Evolutionary conservation across 2,888 invertebrate species (phyloP), one percentile per base, ranked within the genome.

Genomic region (Diloba caeruleocephala): DNA sequence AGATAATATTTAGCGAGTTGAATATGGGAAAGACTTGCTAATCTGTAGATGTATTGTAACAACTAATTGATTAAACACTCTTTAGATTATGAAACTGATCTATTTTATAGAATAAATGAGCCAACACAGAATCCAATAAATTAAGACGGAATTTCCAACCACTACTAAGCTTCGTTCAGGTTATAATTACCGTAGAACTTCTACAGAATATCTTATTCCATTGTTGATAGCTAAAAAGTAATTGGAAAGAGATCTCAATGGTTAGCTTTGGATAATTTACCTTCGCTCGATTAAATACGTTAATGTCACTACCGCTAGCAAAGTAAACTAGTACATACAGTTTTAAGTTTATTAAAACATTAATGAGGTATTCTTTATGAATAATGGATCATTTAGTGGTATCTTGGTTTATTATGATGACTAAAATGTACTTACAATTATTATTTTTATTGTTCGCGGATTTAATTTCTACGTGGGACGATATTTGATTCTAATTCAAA

Each of bases 251-350:
- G 19, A 41, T 7, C 5, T 21, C 45, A 57, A 57, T 57, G 32
- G 50, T 39, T 57, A 36, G 64, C 28, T 62, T 61, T 63, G 2
- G 28, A 42, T 57, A 63, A 33, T 37, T 21, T 51, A 63, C 45
- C 44, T 33, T 25, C 4, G 34, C 33, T 57, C 12, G 51, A 33
- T 61, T 64, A 38, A 45, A 38, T 32, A 3, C 8, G n/a, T 34
- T 46, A 28, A 51, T 28, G 36, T 25, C 15, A 45, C 8, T 17
- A 57, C 25, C 8, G 14, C 21, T 39, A 17, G 21, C 12, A 7
- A 26, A 51, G n/a, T n/a, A n/a, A n/a, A n/a, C n/a, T 15, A 17
- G 10, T 31, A 7, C 6, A 39, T 39, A 36, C n/a, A 12, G 12
- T 39, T 39, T 26, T n/a, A 5, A 21, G 21, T 21, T 4, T 7